Base-by-base conservation (phyloP, 2,113 vertebrate genomes). In the Corythoichthys haematopterus region DNA sequence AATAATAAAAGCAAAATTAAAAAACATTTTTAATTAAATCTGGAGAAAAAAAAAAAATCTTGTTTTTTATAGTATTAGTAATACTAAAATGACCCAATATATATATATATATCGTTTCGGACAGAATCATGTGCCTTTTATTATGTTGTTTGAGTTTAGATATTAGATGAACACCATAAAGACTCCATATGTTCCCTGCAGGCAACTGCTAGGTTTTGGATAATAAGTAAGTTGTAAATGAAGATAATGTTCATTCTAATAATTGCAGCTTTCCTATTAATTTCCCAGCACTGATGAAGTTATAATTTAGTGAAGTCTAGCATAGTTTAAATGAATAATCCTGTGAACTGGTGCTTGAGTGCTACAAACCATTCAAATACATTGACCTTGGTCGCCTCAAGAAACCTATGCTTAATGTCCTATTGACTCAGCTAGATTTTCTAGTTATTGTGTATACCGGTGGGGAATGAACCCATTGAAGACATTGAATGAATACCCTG, bases 221-320 rank as follows among this genome's bases (percentile, higher is more conserved):
- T 40, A 66, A 56, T 66, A 58, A 36, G 15, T 15, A 2, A 51
- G 4, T 55, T 73, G 67, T 61, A 68, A 65, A 81, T 71, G 64
- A 62, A 70, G 53, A 60, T 28, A 58, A 37, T 66, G 37, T 66
- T 55, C 66, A 12, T 36, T 59, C 38, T 50, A 28, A 3, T 6
- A 35, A 48, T 20, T 65, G 35, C 36, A 0, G 3, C 45, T 15
- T 50, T 52, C n/a, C 51, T 20, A 53, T 20, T 28, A 7, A 20
- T 20, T 53, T 53, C 51, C 20, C 20, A 28, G 51, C 51, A n/a
- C 8, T 20, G n/a, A 51, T 5, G 15, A 53, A 20, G 8, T 20
- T 53, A 28, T 10, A 53, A 53, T n/a, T 53, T 53, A 47, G 51
- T 55, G 12, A n/a, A 13, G 28, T 57, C 7, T 20, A 56, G 15